Conservation (phyloP, 2,797 vertebrate genomes). For the Numenius phaeopus region DNA sequence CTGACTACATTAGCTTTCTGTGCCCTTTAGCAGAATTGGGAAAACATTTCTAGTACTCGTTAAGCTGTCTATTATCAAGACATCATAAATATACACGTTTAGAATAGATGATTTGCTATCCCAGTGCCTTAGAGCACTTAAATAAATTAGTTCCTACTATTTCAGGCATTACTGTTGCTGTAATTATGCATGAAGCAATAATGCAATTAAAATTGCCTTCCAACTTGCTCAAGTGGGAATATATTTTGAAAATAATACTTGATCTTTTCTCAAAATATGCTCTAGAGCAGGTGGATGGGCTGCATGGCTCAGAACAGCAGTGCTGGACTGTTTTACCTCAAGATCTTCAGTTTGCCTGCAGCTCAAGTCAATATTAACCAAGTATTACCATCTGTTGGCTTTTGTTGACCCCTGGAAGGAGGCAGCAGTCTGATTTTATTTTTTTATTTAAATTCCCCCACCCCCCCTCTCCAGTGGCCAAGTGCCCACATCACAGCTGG, state of each 20-base stretch:
- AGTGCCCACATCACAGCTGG: constrained; percentile 36
- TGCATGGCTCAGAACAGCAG: not conserved
- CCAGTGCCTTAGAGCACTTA: constrained; percentile 64
- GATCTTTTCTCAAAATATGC: constrained; percentile 45
- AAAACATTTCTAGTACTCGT: constrained; percentile 59
- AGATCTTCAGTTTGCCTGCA: constrained; percentile 19
- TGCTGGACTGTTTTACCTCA: not conserved
- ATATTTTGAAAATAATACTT: constrained; percentile 25
- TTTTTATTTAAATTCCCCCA: not conserved
- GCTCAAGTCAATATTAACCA: constrained; percentile 52
- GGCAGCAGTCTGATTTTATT: not conserved
- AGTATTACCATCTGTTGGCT: constrained; percentile 40
- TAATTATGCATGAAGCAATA: constrained; percentile 68
- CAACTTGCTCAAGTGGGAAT: not conserved
- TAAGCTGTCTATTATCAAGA: constrained; percentile 72
- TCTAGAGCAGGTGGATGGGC: constrained; percentile 35
- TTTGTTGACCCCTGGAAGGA: constrained; percentile 37
- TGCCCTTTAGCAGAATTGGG: constrained; percentile 57
- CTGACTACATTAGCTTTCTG: constrained; percentile 42
- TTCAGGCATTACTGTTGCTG: constrained; percentile 54
- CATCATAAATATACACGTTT: constrained; percentile 69
- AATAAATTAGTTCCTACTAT: constrained; percentile 69
- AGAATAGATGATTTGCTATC: constrained; percentile 57
- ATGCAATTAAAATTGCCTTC: constrained; percentile 64
- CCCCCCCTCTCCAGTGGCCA: not conserved